A percentile compares a stretch with the other conserved stretches of the same genome.
phyloP scores from a whole-genome alignment of 92 coral and sea anemone species.

The Epizoanthus scotinus region DNA sequence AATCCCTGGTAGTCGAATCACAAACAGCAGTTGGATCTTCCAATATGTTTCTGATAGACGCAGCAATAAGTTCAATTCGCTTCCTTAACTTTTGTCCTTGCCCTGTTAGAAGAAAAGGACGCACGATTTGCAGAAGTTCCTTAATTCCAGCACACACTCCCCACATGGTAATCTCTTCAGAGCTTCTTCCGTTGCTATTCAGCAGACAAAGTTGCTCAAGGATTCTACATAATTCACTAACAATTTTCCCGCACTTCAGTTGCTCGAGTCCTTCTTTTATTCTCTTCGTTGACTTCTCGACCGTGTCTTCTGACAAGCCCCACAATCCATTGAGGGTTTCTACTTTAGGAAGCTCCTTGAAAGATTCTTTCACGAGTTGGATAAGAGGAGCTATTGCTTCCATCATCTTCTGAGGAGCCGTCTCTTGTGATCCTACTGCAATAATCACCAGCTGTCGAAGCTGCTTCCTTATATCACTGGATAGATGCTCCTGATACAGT shows the following conservation, averaged over 20 bases:
- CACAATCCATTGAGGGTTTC: background rate
- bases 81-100: background rate
- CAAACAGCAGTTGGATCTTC: background rate
- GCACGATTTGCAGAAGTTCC: background rate
- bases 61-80: conserved; percentile 1
- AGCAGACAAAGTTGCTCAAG: background rate
- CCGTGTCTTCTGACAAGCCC: background rate
- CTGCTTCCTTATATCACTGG: background rate
- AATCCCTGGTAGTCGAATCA: background rate
- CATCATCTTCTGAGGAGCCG: background rate
- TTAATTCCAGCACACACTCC: background rate
- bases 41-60: conserved; percentile 2
- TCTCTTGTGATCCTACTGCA: conserved; percentile 7
- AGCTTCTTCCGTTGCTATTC: background rate
- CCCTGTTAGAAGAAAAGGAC: background rate
- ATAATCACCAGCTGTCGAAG: conserved; percentile 9
- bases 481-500: background rate
- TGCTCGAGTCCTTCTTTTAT: background rate
- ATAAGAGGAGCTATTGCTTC: conserved; percentile 1
- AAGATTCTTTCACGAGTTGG: conserved; percentile 2
- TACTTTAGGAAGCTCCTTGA: background rate
- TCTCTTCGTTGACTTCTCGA: background rate
- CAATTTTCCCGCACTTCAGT: background rate
- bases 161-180: background rate
- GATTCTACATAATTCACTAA: background rate